phyloP scores from a whole-genome alignment of 2,888 invertebrate species.

The Lithophane leautieri region DNA sequence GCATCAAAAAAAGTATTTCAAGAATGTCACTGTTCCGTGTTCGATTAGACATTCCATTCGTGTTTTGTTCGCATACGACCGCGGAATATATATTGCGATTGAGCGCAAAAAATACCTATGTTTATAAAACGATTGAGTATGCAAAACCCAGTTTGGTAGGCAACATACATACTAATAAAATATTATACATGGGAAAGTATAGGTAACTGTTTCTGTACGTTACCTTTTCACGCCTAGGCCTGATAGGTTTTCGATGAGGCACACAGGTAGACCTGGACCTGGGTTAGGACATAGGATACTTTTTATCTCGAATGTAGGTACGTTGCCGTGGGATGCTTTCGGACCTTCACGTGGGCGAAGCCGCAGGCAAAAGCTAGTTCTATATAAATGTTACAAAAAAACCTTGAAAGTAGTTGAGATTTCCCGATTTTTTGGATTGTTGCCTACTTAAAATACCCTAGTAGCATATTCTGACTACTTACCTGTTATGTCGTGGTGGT shows the following conservation, averaged over 20 bases:
- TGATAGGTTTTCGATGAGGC: not conserved
- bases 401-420: not conserved
- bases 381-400: not conserved
- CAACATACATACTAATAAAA: not conserved
- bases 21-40: slow-evolving; percentile 26
- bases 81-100: slow-evolving; percentile 17
- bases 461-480: not conserved
- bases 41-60: slow-evolving; percentile 37
- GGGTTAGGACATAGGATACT: not conserved
- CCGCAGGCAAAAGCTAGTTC: not conserved
- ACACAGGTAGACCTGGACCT: not conserved
- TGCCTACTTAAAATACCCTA: not conserved
- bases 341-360: not conserved
- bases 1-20: not conserved
- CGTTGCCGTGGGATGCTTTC: not conserved
- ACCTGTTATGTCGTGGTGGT: not conserved
- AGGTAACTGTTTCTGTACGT: not conserved
- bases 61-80: slow-evolving; percentile 32
- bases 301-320: not conserved
- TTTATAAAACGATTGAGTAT: slow-evolving; percentile 8
- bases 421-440: not conserved
- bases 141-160: not conserved
- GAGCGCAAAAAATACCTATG: slow-evolving; percentile 6
- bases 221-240: not conserved
- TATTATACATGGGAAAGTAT: not conserved